Evolutionary conservation across 2,113 vertebrate genomes (phyloP), one percentile per base, ranked within the genome.

Genomic region (Ctenodactylus gundi): DNA sequence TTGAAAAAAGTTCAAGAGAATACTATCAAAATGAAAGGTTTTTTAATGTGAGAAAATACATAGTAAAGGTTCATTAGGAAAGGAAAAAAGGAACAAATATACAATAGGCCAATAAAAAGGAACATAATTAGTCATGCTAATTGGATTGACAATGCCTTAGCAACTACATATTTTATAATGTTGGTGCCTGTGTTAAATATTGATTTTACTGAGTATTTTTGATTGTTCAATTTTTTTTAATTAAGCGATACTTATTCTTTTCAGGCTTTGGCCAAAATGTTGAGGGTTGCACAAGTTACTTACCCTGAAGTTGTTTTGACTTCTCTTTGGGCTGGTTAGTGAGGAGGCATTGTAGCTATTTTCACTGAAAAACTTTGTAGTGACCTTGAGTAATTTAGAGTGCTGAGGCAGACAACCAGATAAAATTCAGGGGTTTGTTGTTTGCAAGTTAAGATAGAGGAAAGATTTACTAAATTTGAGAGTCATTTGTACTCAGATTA

Each of bases 401-500:
- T 21, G 18, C 18, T 5, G 34, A 91, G 65, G 49, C 88, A 95
- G 73, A 51, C 77, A 84, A 3, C 1, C 12, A 78, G 17, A 93
- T 90, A n/a, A n/a, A n/a, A 96, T 90, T 92, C 39, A 85, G 15
- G 73, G 13, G 82, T 73, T 53, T 87, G 46, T 60, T 76, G 4
- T 93, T 75, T 90, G 39, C 88, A 97, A 67, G 31, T 11, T 13
- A 58, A 91, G 85, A 65, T 60, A 36, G 68, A n/a, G 55, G 10
- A 72, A 85, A 84, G 85, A 93, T 57, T 88, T 93, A 85, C 65
- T 94, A 91, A 86, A 81, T 96, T 94, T 73, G 20, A 97, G 62
- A 92, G 14, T 78, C 94, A 70, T 83, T 75, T 84, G 78, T 94
- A 96, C 68, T 64, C 94, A 95, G 96, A 97, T 97, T 97, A 97